Evolutionary conservation across 35 echinoderm and acorn worm species (phyloP).

Genomic region (Apostichopus japonicus): DNA sequence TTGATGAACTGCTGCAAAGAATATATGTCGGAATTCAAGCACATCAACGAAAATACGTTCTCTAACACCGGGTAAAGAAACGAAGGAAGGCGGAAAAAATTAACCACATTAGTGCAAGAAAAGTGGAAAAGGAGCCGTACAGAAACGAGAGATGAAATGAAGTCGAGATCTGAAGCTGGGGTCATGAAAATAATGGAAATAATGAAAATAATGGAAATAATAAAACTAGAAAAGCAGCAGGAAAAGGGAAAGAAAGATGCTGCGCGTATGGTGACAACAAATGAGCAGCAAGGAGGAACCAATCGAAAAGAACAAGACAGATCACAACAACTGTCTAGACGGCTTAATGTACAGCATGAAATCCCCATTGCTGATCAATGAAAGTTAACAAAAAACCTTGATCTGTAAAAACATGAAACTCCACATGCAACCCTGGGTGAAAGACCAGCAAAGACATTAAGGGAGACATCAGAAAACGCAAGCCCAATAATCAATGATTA

Average conservation of each 20-base stretch:
- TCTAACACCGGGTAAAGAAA: background rate
- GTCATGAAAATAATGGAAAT: background rate
- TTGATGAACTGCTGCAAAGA: constrained; percentile 14
- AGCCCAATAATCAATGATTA: too few species aligned
- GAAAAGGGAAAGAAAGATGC: background rate
- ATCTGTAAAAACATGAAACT: too few species aligned
- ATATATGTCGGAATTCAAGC: background rate
- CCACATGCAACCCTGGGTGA: too few species aligned
- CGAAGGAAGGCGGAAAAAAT: background rate
- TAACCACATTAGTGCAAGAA: background rate
- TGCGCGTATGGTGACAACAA: too few species aligned
- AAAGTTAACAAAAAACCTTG: background rate
- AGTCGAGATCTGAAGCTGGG: background rate
- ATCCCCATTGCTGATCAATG: background rate
- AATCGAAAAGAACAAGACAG: background rate
- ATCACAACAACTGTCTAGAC: background rate
- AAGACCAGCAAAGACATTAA: too few species aligned
- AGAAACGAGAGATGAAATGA: constrained; percentile 1
- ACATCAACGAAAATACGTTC: constrained; percentile 13
- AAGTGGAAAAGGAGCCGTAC: background rate
- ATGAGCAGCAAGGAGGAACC: too few species aligned
- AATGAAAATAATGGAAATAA: too few species aligned
- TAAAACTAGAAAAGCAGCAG: background rate
- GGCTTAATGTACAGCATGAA: background rate
- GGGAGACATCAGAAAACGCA: too few species aligned